phyloP scores from a whole-genome alignment of 2,797 vertebrate species.

The Erithacus rubecula region DNA sequence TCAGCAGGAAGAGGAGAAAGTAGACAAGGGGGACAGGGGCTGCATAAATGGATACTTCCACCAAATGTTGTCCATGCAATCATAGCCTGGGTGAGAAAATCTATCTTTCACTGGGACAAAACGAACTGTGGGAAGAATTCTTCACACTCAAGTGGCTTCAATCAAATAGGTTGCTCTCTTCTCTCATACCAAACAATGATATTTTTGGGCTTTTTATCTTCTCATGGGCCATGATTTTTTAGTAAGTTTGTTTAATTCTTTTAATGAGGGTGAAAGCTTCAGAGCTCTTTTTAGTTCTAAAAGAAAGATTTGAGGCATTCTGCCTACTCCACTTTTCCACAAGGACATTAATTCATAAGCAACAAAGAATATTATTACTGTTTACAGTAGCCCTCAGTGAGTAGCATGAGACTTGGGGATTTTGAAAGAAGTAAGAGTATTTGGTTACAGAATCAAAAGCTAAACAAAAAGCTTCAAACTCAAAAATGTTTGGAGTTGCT shows the following conservation, averaged over 20 bases:
- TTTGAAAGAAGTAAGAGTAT: background rate
- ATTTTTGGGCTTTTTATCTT: background rate
- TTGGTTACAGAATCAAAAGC: slow-evolving; percentile 27
- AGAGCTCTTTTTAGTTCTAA: slow-evolving; percentile 5
- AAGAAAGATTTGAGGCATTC: slow-evolving; percentile 2
- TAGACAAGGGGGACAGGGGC: background rate
- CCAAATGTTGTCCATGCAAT: background rate
- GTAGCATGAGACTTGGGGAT: background rate
- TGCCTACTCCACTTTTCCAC: background rate
- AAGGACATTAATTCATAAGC: slow-evolving; percentile 4
- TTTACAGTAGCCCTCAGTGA: slow-evolving; percentile 32
- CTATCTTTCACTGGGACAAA: background rate
- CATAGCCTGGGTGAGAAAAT: background rate
- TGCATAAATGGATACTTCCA: background rate
- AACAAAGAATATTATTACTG: slow-evolving; percentile 27
- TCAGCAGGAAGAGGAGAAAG: background rate
- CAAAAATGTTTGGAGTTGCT: slow-evolving; percentile 15
- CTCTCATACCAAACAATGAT: background rate
- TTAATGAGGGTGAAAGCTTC: background rate
- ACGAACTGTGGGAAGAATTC: background rate
- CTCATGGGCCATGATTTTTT: background rate
- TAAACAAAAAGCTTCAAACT: slow-evolving; percentile 6
- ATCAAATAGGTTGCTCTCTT: background rate
- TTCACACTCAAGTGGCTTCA: background rate
- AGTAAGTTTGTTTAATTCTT: background rate